Conservation (phyloP, 2,113 vertebrate species). For the Piliocolobus tephrosceles region DNA sequence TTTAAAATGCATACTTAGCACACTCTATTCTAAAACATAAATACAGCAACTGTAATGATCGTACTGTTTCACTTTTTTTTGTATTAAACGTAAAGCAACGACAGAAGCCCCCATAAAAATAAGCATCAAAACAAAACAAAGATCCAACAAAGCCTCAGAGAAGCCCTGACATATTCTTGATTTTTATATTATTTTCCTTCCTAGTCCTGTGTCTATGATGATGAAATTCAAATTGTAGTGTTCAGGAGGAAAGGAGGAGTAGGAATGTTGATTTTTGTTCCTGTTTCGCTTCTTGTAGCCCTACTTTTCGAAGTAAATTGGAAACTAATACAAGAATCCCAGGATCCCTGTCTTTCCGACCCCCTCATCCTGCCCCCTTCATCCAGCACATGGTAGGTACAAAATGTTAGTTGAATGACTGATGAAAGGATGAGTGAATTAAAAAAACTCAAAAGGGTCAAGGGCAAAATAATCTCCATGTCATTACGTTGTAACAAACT, state of each 20-base stretch:
- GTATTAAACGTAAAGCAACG: background rate
- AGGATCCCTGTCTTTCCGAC: rapidly evolving
- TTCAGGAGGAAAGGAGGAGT: rapidly evolving
- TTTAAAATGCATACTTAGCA: background rate
- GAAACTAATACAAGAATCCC: background rate
- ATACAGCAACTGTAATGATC: background rate
- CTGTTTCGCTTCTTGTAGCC: background rate
- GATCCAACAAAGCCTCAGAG: background rate
- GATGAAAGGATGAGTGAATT: background rate
- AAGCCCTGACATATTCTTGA: background rate
- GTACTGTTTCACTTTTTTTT: background rate
- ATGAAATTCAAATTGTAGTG: background rate
- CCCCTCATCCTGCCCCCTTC: rapidly evolving
- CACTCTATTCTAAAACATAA: background rate
- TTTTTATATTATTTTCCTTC: background rate
- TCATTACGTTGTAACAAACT: background rate
- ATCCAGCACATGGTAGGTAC: background rate
- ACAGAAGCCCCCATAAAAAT: background rate
- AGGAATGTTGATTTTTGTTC: background rate
- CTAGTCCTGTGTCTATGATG: background rate
- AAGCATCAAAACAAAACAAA: background rate
- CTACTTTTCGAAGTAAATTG: background rate
- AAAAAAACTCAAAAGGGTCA: background rate
- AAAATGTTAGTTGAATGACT: background rate
- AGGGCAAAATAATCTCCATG: background rate